Evolutionary conservation across 2,797 vertebrate species (phyloP).

Genomic region (Pseudochromis fuscus): DNA sequence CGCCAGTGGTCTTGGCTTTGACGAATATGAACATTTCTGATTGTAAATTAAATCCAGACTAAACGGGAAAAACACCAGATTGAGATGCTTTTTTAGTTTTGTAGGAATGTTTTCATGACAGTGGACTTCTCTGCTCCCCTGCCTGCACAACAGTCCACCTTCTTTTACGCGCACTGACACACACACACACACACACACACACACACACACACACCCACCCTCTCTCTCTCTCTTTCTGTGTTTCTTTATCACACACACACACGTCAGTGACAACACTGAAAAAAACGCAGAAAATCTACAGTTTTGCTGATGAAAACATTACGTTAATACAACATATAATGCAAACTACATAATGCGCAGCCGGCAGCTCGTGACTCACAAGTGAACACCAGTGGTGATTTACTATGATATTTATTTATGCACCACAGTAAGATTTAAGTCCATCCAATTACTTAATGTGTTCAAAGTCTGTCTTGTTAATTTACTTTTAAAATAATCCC

Average conservation of each 20-base stretch:
- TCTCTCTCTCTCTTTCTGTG: too few species aligned
- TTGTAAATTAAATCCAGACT: slow-evolving; percentile 52
- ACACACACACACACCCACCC: slow-evolving; percentile 33
- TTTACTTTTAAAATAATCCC: slow-evolving; percentile 16
- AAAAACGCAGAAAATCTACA: background rate
- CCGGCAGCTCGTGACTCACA: slow-evolving; percentile 8
- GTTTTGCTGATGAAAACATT: slow-evolving; percentile 7
- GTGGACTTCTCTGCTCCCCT: slow-evolving; percentile 26
- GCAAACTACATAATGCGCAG: background rate
- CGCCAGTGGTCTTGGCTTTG: slow-evolving; percentile 28
- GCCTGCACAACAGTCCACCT: slow-evolving; percentile 23
- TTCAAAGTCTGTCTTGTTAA: slow-evolving; percentile 7
- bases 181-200: slow-evolving; percentile 6
- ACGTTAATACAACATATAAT: slow-evolving; percentile 2
- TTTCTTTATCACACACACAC: slow-evolving; percentile 24
- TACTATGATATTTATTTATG: slow-evolving; percentile 31
- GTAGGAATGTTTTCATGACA: slow-evolving; percentile 59
- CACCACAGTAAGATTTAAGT: slow-evolving; percentile 12
- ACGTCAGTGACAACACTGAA: slow-evolving; percentile 2
- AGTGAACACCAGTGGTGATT: slow-evolving; percentile 26
- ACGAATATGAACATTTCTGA: slow-evolving; percentile 54
- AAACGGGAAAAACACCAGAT: slow-evolving; percentile 38
- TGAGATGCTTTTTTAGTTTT: slow-evolving; percentile 64
- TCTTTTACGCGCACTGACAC: slow-evolving; percentile 7
- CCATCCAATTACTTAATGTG: slow-evolving; percentile 16